Evolutionary conservation across 2,888 invertebrate genomes (phyloP), one percentile per base, ranked within the genome.

Genomic region (Agelastica alni): DNA sequence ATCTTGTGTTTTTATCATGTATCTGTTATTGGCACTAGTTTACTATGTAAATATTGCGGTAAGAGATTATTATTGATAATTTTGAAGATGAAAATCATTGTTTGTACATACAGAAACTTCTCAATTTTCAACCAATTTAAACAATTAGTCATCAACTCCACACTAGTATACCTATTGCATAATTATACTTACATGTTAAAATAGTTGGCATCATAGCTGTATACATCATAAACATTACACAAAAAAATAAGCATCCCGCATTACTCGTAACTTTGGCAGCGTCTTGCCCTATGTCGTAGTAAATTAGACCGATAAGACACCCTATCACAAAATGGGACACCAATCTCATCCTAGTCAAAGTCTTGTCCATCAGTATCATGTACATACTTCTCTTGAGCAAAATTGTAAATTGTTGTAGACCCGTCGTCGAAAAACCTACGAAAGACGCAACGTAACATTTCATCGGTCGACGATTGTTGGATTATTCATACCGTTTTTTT

Each of bases 141-240:
- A n/a, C n/a, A n/a, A n/a, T n/a, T n/a, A n/a, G n/a, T n/a, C n/a
- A n/a, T n/a, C n/a, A n/a, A n/a, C n/a, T n/a, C n/a, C n/a, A n/a
- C n/a, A n/a, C n/a, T n/a, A n/a, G n/a, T n/a, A n/a, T n/a, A n/a
- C n/a, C n/a, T n/a, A n/a, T n/a, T n/a, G n/a, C n/a, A n/a, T n/a
- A n/a, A n/a, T n/a, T n/a, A n/a, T 37, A 86, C 93, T 91, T 80
- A 96, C 96, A 97, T 73, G 97, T 96, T 69, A 96, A 84, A 71
- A 97, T 95, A 43, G 96, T 97, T 61, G 96, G 96, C 96, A 97
- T 97, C 89, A 97, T 93, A 43, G 96, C 94, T 46, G 96, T 94
- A 76, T 96, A 97, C 89, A 96, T 96, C 64, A 96, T 89, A 78
- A 97, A 97, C 79, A 97, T 86, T 64, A 94, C 89, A 62, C 93